Base-by-base conservation (phyloP, 2,113 vertebrate species). In the Rhynchopsitta pachyrhyncha region DNA sequence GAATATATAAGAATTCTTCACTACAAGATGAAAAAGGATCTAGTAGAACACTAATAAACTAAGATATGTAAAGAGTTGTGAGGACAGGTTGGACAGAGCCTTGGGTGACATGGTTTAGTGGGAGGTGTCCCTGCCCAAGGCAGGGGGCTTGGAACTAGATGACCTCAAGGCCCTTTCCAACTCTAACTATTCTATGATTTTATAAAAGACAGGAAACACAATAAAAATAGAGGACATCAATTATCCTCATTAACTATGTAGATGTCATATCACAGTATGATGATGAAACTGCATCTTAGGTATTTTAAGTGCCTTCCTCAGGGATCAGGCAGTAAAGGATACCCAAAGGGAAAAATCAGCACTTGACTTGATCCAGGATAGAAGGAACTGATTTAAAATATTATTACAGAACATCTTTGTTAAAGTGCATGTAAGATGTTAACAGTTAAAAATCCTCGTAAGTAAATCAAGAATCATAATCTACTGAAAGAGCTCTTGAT, bases 351-450 rank as follows among this genome's bases (percentile, higher is more conserved):
- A 13, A 55, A 63, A 83, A 55, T 3, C 13, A 75, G 18, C 20
- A 41, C 10, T 79, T 86, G 25, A 52, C 18, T 49, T 67, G 9
- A 69, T 42, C 6, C 27, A 57, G 4, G 20, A 55, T 2, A 60
- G 11, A 70, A 70, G 7, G 4, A 59, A 0, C 1, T 20, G 9
- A 52, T 29, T 74, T 44, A 74, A 62, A 66, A 42, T 24, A 16
- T 68, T 71, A 29, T 57, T 69, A 37, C 73, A 41, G 27, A 71
- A 55, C 4, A 9, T 15, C 7, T 69, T 23, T n/a, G 6, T 39
- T 81, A n/a, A 8, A 46, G 9, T 46, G 5, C 3, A 7, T 0
- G 0, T 14, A 27, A 69, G 31, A 37, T 22, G 16, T 69, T 84
- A 53, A 63, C 37, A 68, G 27, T 27, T 33, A 66, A 52, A 7